Percentiles rank a stretch among this genome's conserved stretches.
Evolutionary conservation across 1,140 invertebrate species (phyloP).

Genomic region (Camponotus pennsylvanicus): DNA sequence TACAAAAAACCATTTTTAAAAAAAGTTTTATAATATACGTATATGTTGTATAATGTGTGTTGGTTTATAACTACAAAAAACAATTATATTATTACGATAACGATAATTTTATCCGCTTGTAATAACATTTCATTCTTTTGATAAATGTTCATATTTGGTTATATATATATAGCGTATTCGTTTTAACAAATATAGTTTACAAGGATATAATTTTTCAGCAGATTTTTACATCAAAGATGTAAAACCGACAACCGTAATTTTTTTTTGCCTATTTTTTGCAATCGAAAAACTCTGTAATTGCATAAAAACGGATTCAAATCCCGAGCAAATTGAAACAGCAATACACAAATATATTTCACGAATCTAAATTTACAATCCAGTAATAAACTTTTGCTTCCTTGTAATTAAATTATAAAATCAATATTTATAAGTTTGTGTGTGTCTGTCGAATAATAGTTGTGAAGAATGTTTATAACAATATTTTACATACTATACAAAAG

Average conservation of each 20-base stretch:
- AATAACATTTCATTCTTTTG: slow-evolving; percentile 17
- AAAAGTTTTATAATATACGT: background rate
- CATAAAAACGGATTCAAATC: slow-evolving; percentile 44
- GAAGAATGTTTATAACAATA: slow-evolving; percentile 9
- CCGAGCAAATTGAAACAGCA: slow-evolving; percentile 39
- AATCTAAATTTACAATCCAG: slow-evolving; percentile 33
- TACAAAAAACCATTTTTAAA: background rate
- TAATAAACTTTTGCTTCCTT: slow-evolving; percentile 41
- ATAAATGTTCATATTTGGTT: slow-evolving; percentile 11
- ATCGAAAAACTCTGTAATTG: slow-evolving; percentile 46
- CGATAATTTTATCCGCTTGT: slow-evolving; percentile 5
- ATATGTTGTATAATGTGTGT: background rate
- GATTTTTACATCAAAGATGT: slow-evolving; percentile 43
- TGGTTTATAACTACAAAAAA: background rate
- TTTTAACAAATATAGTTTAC: slow-evolving; percentile 44
- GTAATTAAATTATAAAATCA: slow-evolving; percentile 26
- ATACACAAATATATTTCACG: slow-evolving; percentile 33
- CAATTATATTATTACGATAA: slow-evolving; percentile 21
- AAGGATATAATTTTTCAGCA: slow-evolving; percentile 32
- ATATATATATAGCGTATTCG: slow-evolving; percentile 1
- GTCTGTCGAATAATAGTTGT: slow-evolving; percentile 1
- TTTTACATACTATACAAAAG: slow-evolving; percentile 12
- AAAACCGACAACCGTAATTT: slow-evolving; percentile 43
- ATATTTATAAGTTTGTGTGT: slow-evolving; percentile 13
- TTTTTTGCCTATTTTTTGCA: slow-evolving; percentile 50